Evolutionary conservation across 1,140 invertebrate species (phyloP), one percentile per base, ranked within the genome.

Genomic region (Glossosoma conforme): DNA sequence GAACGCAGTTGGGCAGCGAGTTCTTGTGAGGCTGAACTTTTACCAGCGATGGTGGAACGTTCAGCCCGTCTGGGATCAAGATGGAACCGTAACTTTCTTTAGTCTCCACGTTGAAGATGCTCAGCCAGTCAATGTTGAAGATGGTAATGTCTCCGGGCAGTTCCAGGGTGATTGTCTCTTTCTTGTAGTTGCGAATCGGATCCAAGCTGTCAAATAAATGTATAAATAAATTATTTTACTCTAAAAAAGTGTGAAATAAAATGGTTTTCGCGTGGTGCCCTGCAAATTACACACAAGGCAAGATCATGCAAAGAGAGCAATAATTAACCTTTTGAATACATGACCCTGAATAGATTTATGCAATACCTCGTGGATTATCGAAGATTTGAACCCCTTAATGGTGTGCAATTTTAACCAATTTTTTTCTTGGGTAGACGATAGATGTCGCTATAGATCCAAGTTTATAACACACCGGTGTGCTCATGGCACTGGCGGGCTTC

Each of bases 51-150:
- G 91, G 90, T 11, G 91, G 91, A 28, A 95, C 88, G 69, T 91
- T 93, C 8, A 93, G 69, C 20, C 81, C 82, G 62, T 87, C 82
- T 0, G 87, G 84, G 62, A 95, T 83, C 2, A 87, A 80, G 17
- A 90, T 81, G 32, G 87, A 84, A 20, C 87, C 90, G 53, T 83
- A 85, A 64, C 86, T 85, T 42, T 84, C 77, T 44, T 83, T 82
- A 6, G 75, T 79, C 20, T 79, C 77, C 15, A 85, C 68, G 72
- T 94, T 89, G 60, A 79, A 94, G 25, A 93, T 69, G 58, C 86
- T 86, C 5, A 92, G 10, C 91, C 91, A 95, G 63, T 91, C 83
- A 20, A 93, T 84, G 51, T 86, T 83, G 63, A 88, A 89, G 28
- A 93, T 81, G 0, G 89, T 90, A 56, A 84, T 75, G 24, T 89